These are phyloP conservation scores for Salticus scenicus DNA, from an alignment of 2,888 invertebrate genomes.

Conservation along the genomic window DNA sequence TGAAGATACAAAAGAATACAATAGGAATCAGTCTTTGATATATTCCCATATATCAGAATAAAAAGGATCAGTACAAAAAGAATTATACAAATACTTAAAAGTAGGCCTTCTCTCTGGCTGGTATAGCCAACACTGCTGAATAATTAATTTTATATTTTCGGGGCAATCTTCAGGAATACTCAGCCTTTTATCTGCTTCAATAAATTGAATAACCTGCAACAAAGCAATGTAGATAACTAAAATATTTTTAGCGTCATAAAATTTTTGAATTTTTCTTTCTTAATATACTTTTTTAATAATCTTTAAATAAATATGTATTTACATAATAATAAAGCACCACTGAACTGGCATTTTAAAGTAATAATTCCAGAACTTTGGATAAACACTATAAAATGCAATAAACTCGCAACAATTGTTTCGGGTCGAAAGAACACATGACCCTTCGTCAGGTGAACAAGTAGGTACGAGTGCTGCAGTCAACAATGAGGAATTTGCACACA, in stretches of 20 bases:
- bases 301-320: too few relatives aligned
- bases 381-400: too few relatives aligned
- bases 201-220: constrained; percentile 90
- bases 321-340: too few relatives aligned
- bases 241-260: neutral
- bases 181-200: constrained; percentile 97
- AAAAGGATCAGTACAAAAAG: constrained; percentile 55
- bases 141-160: constrained; percentile 93
- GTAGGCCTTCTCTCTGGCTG: constrained; percentile 96
- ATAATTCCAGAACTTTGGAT: too few relatives aligned
- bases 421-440: too few relatives aligned
- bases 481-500: too few relatives aligned
- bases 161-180: constrained; percentile 93
- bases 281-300: neutral
- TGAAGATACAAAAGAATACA: neutral
- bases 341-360: too few relatives aligned
- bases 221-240: too few relatives aligned
- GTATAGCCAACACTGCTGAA: constrained; percentile 97
- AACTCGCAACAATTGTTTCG: too few relatives aligned
- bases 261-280: neutral
- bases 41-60: constrained; percentile 39
- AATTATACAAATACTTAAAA: constrained; percentile 87
- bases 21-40: constrained; percentile 16
- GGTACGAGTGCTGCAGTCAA: too few relatives aligned
- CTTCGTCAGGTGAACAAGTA: too few relatives aligned